Evolutionary conservation across 2,888 invertebrate species (phyloP).

Genomic region (Lycophotia porphyrea): DNA sequence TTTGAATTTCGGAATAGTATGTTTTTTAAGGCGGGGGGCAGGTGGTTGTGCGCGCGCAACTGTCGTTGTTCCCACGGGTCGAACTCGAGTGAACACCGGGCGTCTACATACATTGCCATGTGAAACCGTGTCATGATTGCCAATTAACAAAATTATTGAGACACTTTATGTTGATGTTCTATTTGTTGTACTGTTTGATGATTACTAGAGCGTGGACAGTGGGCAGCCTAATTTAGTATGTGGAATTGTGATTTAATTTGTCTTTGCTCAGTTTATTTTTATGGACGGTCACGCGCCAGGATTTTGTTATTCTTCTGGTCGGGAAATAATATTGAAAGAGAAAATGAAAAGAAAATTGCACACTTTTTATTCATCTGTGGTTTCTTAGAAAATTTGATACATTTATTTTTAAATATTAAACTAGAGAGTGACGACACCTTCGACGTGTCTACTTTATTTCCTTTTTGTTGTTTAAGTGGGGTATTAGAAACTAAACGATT

Average conservation of each 20-base stretch:
- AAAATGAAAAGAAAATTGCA: neutral
- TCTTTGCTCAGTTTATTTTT: neutral
- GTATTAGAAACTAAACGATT: too few relatives aligned
- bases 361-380: neutral
- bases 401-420: neutral
- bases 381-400: neutral
- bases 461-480: too few relatives aligned
- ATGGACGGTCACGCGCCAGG: neutral
- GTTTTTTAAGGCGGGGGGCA: constrained; percentile 85
- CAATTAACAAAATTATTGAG: constrained; percentile 83
- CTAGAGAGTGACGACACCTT: too few relatives aligned
- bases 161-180: constrained; percentile 38
- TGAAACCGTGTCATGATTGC: constrained; percentile 85
- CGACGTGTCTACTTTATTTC: too few relatives aligned
- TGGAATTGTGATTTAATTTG: constrained; percentile 1
- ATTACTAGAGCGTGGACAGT: constrained; percentile 21
- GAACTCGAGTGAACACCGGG: constrained; percentile 79
- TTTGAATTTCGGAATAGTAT: constrained; percentile 84
- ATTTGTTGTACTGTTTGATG: constrained; percentile 30
- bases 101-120: constrained; percentile 75
- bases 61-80: constrained; percentile 88
- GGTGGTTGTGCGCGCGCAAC: constrained; percentile 85
- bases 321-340: neutral
- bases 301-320: neutral
- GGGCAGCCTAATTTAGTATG: constrained; percentile 5